Evolutionary conservation across 30 jellyfish, hydroid and myxozoan genomes (phyloP).

Genomic region (Pseudorhiza aurosa): DNA sequence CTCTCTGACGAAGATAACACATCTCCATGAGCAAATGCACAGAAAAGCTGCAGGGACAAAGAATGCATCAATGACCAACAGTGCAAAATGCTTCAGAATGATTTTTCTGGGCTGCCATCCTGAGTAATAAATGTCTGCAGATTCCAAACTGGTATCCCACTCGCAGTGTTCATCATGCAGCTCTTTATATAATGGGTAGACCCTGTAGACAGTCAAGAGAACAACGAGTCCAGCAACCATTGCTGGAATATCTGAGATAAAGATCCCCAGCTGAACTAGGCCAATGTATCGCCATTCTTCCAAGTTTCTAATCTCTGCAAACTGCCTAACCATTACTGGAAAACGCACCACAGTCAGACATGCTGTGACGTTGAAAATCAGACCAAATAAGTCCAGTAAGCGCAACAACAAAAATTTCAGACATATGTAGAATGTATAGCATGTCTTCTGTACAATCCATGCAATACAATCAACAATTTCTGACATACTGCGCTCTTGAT

Average conservation of each 20-base stretch:
- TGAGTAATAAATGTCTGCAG: conserved; percentile 42
- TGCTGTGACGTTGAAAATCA: conserved; percentile 76
- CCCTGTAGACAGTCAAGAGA: conserved; percentile 67
- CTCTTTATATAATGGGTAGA: conserved; percentile 66
- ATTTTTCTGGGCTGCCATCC: conserved; percentile 70
- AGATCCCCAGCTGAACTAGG: conserved; percentile 67
- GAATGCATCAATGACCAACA: conserved; percentile 59
- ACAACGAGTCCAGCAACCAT: conserved; percentile 61
- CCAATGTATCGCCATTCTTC: conserved; percentile 86
- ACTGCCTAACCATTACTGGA: conserved; percentile 79
- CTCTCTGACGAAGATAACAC: conserved; percentile 55
- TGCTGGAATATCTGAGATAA: conserved; percentile 70
- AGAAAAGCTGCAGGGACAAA: conserved; percentile 81
- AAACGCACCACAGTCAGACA: conserved; percentile 76
- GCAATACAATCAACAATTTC: conserved; percentile 90
- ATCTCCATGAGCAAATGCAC: conserved; percentile 89
- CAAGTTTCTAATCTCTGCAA: conserved; percentile 38
- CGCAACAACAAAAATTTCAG: conserved; percentile 70
- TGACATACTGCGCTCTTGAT: conserved; percentile 85
- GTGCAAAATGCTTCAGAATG: conserved; percentile 71
- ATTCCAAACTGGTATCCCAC: conserved; percentile 22
- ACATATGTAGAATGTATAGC: conserved; percentile 71
- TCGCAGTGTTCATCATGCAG: conserved; percentile 39
- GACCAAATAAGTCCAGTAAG: conserved; percentile 81
- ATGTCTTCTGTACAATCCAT: conserved; percentile 75